phyloP scores from a whole-genome alignment of 2,797 vertebrate species.

The Myotis findleyi region DNA sequence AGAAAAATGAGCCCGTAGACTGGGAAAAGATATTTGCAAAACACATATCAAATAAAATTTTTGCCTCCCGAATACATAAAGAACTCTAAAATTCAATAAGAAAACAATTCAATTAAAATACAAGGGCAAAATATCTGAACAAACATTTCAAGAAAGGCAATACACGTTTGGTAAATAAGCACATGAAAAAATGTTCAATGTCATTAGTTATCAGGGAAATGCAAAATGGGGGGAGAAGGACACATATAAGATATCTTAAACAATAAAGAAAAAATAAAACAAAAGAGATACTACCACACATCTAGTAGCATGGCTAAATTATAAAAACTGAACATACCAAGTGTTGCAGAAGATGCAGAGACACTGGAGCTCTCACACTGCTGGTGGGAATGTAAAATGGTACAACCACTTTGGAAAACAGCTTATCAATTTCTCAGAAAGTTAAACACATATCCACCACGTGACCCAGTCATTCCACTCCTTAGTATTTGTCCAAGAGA shows the following conservation, averaged over 20 bases:
- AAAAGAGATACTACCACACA: background rate
- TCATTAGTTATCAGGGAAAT: background rate
- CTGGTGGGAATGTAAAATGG: background rate
- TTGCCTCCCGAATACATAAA: background rate
- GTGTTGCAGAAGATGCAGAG: background rate
- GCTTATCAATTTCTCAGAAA: background rate
- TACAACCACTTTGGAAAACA: background rate
- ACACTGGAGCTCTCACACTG: background rate
- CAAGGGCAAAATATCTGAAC: slow-evolving; percentile 30
- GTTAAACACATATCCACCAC: background rate
- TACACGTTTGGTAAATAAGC: background rate
- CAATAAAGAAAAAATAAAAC: background rate
- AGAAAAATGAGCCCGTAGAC: background rate
- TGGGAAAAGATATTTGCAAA: background rate
- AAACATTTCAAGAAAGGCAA: background rate
- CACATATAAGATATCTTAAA: too few relatives aligned
- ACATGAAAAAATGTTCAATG: background rate
- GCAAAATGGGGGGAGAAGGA: background rate
- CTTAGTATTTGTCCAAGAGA: background rate
- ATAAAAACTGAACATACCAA: background rate
- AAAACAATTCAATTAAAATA: slow-evolving; percentile 8
- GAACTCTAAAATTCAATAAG: background rate
- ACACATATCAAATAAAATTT: background rate
- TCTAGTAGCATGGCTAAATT: background rate
- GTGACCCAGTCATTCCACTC: background rate